phyloP scores from a whole-genome alignment of 1,140 invertebrate species.

The Drosophila ohnishii region DNA sequence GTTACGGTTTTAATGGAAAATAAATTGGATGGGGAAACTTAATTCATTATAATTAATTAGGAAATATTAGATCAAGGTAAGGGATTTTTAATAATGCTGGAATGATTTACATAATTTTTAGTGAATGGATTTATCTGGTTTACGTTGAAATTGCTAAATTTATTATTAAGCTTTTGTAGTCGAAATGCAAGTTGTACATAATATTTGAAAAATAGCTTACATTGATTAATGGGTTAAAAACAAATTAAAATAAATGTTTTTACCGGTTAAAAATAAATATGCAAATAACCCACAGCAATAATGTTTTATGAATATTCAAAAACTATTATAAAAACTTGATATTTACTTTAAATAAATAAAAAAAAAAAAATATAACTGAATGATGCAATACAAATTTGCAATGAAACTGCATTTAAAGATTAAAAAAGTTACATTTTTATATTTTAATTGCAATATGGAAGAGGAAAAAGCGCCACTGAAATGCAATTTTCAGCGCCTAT shows the following conservation, averaged over 20 bases:
- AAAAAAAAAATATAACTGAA: not conserved
- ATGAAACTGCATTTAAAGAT: not conserved
- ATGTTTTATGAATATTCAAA: not conserved
- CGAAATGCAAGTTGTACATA: not conserved
- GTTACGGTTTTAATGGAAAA: constrained; percentile 39
- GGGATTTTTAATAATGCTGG: not conserved
- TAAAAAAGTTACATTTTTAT: not conserved
- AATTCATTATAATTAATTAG: constrained; percentile 16
- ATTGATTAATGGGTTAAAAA: not conserved
- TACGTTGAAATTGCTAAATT: no score
- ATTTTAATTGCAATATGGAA: not conserved
- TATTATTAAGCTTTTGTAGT: not conserved
- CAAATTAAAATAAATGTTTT: not conserved
- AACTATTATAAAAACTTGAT: not conserved
- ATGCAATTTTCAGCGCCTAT: constrained; percentile 22
- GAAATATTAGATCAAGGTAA: constrained; percentile 15
- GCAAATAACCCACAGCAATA: not conserved
- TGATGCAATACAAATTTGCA: not conserved
- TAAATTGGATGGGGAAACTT: constrained; percentile 27
- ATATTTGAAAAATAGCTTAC: not conserved
- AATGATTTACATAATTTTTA: constrained; percentile 14
- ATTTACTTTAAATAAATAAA: not conserved
- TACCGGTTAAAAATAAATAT: not conserved
- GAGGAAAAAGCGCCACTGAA: constrained; percentile 4
- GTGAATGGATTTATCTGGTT: constrained; percentile 15